phyloP scores from a whole-genome alignment of 2,113 vertebrate species.

The Rhinolophus sinicus region DNA sequence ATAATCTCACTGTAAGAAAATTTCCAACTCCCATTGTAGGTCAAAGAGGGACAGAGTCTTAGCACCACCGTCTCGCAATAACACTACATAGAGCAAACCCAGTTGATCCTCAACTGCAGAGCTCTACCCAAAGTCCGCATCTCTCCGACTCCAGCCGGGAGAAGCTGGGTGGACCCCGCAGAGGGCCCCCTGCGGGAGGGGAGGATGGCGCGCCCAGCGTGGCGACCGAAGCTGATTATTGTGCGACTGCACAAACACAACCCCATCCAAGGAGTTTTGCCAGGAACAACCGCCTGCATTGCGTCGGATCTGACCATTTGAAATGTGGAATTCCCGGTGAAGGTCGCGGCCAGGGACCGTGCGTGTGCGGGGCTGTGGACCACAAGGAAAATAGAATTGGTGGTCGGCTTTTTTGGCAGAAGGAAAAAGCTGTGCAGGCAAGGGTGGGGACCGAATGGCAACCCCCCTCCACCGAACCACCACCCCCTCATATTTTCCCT shows the following conservation, averaged over 20 bases:
- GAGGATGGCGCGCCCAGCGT: not conserved
- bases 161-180: not conserved
- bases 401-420: conserved; percentile 55
- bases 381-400: not conserved
- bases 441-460: conserved; percentile 71
- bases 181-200: not conserved
- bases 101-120: not conserved
- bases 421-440: conserved; percentile 37
- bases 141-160: not conserved
- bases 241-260: conserved; percentile 51
- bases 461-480: conserved; percentile 69
- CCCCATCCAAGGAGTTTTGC: conserved; percentile 49
- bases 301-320: conserved; percentile 82
- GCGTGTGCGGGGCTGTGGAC: conserved; percentile 16
- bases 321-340: conserved; percentile 72
- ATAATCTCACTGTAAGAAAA: conserved; percentile 50
- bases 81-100: not conserved
- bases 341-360: conserved; percentile 48
- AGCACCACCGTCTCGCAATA: not conserved
- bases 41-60: not conserved
- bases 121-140: not conserved
- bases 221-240: not conserved
- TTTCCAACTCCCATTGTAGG: conserved; percentile 37
- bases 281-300: conserved; percentile 82
- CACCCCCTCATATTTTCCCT: conserved; percentile 67